Percentiles rank a stretch among this genome's conserved stretches.
These are phyloP conservation scores for Rhizomys pruinosus DNA, from an alignment of 2,113 vertebrate species.

Conservation along the genomic window DNA sequence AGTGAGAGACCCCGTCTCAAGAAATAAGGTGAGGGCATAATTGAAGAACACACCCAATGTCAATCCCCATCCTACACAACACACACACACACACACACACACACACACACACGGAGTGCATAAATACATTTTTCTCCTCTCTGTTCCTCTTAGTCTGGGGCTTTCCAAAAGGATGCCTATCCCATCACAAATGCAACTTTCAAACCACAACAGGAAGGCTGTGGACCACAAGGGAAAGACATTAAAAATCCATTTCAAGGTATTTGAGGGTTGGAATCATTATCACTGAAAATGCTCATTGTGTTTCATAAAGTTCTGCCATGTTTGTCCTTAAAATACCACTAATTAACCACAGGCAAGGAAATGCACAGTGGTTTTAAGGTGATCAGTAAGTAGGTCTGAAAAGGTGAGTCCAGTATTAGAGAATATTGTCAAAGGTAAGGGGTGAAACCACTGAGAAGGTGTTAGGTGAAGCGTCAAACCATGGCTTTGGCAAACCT, in stretches of 20 bases:
- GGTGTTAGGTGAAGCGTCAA: fast-evolving
- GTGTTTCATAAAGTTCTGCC: background rate
- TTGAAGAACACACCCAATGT: background rate
- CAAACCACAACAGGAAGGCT: background rate
- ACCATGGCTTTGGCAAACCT: constrained; percentile 32
- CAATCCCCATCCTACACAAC: background rate
- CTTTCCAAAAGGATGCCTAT: background rate
- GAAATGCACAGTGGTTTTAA: background rate
- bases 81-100: background rate
- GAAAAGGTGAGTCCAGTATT: background rate
- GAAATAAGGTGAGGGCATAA: background rate
- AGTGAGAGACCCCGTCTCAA: background rate
- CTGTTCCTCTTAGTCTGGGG: too few relatives aligned
- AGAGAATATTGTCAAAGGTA: background rate
- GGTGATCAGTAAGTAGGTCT: background rate
- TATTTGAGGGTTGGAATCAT: background rate
- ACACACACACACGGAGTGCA: background rate
- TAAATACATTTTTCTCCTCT: background rate
- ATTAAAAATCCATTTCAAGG: background rate
- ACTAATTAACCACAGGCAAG: background rate
- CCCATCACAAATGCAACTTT: background rate
- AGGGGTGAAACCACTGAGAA: background rate
- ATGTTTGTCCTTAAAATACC: constrained; percentile 18
- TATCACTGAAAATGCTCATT: background rate
- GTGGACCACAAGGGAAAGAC: background rate